Evolutionary conservation across 2,888 invertebrate species (phyloP), one percentile per base, ranked within the genome.

Genomic region (Gari tellinella): DNA sequence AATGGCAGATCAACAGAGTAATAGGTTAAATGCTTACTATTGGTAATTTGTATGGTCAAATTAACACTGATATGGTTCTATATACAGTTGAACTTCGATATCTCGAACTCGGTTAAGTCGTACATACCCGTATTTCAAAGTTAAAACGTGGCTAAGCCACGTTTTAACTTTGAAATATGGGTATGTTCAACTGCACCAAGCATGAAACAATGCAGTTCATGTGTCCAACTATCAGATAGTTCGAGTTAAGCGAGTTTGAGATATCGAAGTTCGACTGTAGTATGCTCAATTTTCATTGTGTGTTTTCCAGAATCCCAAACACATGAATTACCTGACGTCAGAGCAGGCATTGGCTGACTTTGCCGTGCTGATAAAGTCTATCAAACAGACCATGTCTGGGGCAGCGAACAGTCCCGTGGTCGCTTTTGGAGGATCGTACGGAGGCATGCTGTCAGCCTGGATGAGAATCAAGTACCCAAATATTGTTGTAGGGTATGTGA

Each of bases 401-500:
- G 92, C 92, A 1, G 69, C 82, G n/a, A 89, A 93, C 64, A 94
- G 95, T 85, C 96, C 97, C 0, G 96, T 99, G 5, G 95, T 99
- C 80, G 96, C 96, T 1, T 94, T 95, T 89, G 94, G 95, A 88
- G 96, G 99, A 0, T 98, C 98, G 0, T 99, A 99, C 91, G 99
- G 99, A 0, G 99, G 99, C 31, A 99, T 99, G 99, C 92, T 99
- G 31, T 94, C 99, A 0, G 96, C 99, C 0, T 99, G 99, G 96
- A 94, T 99, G 87, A 94, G 99, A 41, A 96, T 98, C 92, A 99
- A 99, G 92, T 99, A 99, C 93, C 99, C 99, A 0, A 96, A 97
- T 89, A 89, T 96, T 38, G 95, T 98, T 10, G 93, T 94, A 31
- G 99, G 95, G 95, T 95, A 89, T 70, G 82, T 31, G 8, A 31